Conservation (phyloP, 35 echinoderm and acorn worm genomes). For the Heliocidaris tuberculata region DNA sequence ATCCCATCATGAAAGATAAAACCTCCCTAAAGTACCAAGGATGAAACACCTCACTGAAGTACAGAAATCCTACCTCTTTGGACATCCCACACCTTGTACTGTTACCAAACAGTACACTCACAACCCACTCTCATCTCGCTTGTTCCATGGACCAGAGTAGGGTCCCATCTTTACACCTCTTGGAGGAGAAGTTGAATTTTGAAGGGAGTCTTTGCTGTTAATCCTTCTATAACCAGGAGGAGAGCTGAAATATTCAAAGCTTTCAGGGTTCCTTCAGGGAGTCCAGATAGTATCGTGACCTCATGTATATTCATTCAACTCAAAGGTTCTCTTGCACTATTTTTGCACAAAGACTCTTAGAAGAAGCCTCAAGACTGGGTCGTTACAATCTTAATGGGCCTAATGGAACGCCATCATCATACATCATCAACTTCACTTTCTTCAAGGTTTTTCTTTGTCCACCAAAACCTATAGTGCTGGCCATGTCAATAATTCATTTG, state of each 20-base stretch:
- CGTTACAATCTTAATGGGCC: not conserved
- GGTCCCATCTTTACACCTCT: conserved; percentile 13
- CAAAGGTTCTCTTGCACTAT: conserved; percentile 21
- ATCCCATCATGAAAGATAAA: not conserved
- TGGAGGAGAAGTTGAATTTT: conserved; percentile 5
- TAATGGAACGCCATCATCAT: conserved; percentile 35
- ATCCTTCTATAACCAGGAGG: not conserved
- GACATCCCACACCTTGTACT: not conserved
- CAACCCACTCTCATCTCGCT: not conserved
- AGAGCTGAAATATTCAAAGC: not conserved
- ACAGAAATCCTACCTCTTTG: not conserved
- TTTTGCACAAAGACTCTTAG: not conserved
- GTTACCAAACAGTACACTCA: not conserved
- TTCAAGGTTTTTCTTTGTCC: not conserved
- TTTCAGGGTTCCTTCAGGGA: conserved; percentile 1
- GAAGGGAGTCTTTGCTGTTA: not conserved
- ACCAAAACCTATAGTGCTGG: not conserved
- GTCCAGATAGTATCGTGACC: conserved; percentile 20
- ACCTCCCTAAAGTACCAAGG: not conserved
- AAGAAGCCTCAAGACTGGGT: not conserved
- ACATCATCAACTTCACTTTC: conserved; percentile 20
- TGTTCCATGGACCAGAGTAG: not conserved
- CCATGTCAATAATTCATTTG: not conserved
- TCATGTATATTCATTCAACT: conserved; percentile 10
- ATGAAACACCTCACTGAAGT: not conserved